Conservation (phyloP, 2,888 invertebrate species). For the Pardosa pseudoannulata region DNA sequence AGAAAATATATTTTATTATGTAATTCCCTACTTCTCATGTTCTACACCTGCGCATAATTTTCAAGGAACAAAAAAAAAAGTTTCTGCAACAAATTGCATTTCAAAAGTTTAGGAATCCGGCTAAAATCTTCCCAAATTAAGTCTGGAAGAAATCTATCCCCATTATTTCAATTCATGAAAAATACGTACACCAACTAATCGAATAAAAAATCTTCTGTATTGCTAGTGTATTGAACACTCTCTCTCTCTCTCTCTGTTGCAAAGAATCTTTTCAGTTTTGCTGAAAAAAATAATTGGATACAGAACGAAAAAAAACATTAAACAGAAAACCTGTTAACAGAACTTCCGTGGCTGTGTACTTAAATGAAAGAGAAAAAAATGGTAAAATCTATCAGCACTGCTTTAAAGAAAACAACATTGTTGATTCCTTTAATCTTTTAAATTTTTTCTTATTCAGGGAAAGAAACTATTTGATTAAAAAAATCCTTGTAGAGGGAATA, state of each 20-base stretch:
- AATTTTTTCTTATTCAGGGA: background rate
- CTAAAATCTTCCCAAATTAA: no score
- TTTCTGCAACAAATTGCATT: no score
- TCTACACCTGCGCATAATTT: no score
- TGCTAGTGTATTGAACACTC: background rate
- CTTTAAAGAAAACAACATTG: slow-evolving; percentile 2
- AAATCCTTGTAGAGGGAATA: background rate
- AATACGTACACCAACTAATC: no score
- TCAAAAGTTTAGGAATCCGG: no score
- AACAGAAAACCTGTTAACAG: slow-evolving; percentile 2
- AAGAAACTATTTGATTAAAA: slow-evolving; percentile 9
- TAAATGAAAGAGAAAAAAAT: background rate
- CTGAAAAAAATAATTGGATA: background rate
- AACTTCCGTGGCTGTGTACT: background rate
- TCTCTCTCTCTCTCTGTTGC: background rate
- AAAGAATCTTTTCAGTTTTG: background rate
- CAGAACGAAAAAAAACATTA: background rate
- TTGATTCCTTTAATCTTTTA: slow-evolving; percentile 3
- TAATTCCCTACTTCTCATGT: no score
- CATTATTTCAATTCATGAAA: no score
- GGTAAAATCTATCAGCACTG: background rate
- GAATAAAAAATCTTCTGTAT: no score
- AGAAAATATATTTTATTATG: no score
- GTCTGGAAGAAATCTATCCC: no score
- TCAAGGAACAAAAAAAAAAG: no score